Conservation (phyloP, 1,140 invertebrate genomes). For the Dufourea novaeangliae region DNA sequence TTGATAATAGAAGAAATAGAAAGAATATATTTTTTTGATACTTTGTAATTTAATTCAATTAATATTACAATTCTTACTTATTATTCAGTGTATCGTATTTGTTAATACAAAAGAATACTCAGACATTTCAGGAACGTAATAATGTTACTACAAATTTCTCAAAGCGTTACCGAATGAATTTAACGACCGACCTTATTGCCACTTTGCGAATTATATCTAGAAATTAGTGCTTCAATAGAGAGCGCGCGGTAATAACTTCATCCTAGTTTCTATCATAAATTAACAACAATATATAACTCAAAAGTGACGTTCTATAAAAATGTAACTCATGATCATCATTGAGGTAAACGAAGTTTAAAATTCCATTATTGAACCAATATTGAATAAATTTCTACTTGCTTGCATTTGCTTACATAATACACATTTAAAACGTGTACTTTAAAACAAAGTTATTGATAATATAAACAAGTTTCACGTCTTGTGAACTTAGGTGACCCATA, state of each 20-base stretch:
- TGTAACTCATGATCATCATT: background rate
- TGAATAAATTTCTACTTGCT: too few species aligned
- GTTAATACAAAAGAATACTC: too few species aligned
- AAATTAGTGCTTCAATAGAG: background rate
- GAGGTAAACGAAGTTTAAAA: too few species aligned
- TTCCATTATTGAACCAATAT: background rate
- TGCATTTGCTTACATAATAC: too few species aligned
- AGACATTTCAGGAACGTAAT: too few species aligned
- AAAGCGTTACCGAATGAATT: constrained; percentile 8
- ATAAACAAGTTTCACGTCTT: too few species aligned
- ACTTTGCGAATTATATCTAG: constrained; percentile 5
- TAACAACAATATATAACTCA: background rate
- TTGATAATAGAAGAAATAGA: too few species aligned
- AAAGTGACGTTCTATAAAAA: background rate
- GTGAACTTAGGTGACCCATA: too few species aligned
- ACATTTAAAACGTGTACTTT: too few species aligned
- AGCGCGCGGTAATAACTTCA: background rate
- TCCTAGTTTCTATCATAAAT: background rate
- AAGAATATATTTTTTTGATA: background rate
- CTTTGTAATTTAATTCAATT: background rate
- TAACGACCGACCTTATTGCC: background rate
- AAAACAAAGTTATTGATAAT: too few species aligned
- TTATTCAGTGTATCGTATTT: background rate
- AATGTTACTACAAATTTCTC: background rate
- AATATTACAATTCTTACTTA: background rate